phyloP scores from a whole-genome alignment of 2,113 vertebrate genomes.

The Cyanoramphus novaezelandiae region DNA sequence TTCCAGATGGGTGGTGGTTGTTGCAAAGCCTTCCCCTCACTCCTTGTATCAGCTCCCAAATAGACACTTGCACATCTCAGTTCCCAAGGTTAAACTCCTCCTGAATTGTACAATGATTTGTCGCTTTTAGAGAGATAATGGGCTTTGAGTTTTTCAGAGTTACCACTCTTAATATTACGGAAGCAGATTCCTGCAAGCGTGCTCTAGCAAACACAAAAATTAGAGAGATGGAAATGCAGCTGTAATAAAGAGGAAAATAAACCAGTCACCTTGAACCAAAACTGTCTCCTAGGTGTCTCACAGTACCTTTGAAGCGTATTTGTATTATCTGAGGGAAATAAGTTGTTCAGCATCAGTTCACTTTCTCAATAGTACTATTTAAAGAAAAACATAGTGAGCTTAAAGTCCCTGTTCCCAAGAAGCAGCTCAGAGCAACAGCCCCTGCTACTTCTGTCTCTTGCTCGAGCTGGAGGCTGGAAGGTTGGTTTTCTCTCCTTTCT shows the following conservation, averaged over 20 bases:
- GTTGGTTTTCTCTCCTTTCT: neutral
- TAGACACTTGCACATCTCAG: neutral
- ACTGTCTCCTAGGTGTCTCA: neutral
- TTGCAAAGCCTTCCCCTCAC: neutral
- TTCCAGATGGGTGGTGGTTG: neutral
- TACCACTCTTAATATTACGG: no score
- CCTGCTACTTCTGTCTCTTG: neutral
- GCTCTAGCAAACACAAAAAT: neutral
- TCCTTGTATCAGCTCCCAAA: neutral
- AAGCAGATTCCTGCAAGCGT: neutral
- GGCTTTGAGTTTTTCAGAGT: neutral
- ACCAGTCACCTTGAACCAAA: neutral
- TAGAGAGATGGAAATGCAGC: neutral
- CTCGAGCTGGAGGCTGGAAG: neutral
- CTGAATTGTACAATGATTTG: neutral
- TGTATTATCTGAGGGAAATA: neutral
- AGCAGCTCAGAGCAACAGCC: neutral
- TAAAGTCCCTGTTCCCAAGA: neutral
- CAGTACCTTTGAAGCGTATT: rapidly evolving
- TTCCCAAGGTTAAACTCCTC: neutral
- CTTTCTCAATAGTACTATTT: neutral
- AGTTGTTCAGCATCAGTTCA: neutral
- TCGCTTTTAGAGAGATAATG: neutral
- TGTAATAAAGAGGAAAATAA: neutral
- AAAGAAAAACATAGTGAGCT: neutral